phyloP scores from a whole-genome alignment of 2,113 vertebrate genomes.

The Callocephalon fimbriatum region DNA sequence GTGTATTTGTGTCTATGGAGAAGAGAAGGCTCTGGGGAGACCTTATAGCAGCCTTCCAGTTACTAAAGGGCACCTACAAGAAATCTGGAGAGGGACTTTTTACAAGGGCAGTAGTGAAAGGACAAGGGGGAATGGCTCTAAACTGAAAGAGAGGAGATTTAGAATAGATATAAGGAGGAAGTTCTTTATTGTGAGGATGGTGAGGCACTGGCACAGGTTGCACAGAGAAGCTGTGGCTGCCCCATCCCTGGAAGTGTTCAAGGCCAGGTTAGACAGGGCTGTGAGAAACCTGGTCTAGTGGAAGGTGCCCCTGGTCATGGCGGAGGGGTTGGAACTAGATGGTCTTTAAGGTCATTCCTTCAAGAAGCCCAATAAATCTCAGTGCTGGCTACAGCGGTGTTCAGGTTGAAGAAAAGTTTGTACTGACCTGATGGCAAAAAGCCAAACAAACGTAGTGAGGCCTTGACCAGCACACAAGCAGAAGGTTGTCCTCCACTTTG shows the following conservation, averaged over 20 bases:
- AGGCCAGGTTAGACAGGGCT: background rate
- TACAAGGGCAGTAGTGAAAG: background rate
- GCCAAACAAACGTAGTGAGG: accelerated
- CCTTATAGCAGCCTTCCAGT: background rate
- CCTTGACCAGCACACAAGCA: background rate
- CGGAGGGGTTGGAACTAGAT: background rate
- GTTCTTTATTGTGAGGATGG: background rate
- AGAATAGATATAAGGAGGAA: background rate
- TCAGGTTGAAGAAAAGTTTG: accelerated
- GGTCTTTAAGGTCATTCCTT: background rate
- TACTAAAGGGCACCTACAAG: background rate
- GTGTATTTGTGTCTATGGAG: no score
- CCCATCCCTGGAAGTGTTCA: background rate
- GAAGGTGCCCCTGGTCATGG: background rate
- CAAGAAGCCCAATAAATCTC: background rate
- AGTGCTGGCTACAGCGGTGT: accelerated
- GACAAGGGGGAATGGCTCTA: background rate
- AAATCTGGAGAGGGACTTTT: background rate
- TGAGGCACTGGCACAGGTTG: background rate
- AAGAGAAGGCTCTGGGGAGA: no score
- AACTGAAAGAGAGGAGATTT: background rate
- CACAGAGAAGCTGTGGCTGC: background rate
- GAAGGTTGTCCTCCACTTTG: background rate
- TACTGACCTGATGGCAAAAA: background rate
- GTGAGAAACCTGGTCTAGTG: background rate